A percentile compares a stretch with the other conserved stretches of the same genome.
Conservation (phyloP, 2,113 vertebrate species). For the Tor tambroides region DNA sequence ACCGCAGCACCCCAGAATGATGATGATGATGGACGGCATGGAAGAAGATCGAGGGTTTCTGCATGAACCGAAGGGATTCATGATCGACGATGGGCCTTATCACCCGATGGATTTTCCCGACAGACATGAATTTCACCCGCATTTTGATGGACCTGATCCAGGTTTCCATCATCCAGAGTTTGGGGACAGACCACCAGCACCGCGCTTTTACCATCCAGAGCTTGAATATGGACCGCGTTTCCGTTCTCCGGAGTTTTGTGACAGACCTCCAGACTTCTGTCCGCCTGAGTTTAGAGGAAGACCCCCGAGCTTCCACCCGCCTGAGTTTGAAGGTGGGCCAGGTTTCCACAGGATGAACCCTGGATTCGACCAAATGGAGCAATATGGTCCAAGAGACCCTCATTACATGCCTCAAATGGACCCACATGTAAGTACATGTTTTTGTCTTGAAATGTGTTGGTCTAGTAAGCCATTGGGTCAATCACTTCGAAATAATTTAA, state of each 20-base stretch:
- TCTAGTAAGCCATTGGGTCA: neutral
- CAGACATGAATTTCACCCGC: neutral
- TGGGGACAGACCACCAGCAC: slow-evolving; percentile 33
- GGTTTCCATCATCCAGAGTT: slow-evolving; percentile 31
- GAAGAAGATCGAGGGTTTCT: no score
- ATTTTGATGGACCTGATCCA: neutral
- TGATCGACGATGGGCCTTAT: neutral
- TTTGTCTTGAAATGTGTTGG: neutral
- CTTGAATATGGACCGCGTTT: slow-evolving; percentile 32
- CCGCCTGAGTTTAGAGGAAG: slow-evolving; percentile 49
- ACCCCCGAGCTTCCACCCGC: neutral
- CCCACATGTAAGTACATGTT: slow-evolving; percentile 36
- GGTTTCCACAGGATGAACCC: slow-evolving; percentile 24
- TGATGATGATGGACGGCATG: neutral
- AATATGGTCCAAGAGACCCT: neutral
- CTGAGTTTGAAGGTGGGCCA: slow-evolving; percentile 39
- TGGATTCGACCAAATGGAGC: neutral
- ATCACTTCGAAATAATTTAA: neutral
- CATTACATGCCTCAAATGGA: neutral
- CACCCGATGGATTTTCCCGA: neutral
- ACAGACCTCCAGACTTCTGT: neutral
- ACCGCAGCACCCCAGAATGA: neutral
- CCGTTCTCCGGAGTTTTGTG: neutral
- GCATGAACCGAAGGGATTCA: no score
- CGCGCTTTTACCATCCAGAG: neutral